Percentiles rank a stretch among this genome's conserved stretches.
These are phyloP conservation scores for Zygothrica quintamaculata DNA, from an alignment of 2,888 invertebrate species.

Conservation along the genomic window DNA sequence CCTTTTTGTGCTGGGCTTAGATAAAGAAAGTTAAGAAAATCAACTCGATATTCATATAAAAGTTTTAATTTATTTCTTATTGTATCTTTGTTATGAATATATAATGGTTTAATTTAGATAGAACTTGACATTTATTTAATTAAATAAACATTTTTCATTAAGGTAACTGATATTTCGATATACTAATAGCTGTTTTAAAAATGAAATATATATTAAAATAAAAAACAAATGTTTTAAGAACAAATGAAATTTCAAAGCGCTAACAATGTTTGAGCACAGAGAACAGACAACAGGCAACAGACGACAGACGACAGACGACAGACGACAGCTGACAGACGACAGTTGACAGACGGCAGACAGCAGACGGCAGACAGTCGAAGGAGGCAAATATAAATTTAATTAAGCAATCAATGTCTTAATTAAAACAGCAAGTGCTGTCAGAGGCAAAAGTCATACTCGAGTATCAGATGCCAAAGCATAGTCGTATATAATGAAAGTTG, in stretches of 20 bases:
- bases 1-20: too few relatives aligned
- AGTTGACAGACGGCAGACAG: conserved; percentile 18
- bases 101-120: too few relatives aligned
- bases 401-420: conserved; percentile 72
- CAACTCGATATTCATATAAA: too few relatives aligned
- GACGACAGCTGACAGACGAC: too few relatives aligned
- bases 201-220: neutral
- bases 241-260: conserved; percentile 41
- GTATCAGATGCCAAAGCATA: neutral
- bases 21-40: too few relatives aligned
- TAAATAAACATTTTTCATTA: too few relatives aligned
- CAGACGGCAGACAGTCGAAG: conserved; percentile 11
- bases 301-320: conserved; percentile 2
- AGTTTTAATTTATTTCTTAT: too few relatives aligned
- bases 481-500: neutral
- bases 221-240: neutral
- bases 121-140: too few relatives aligned
- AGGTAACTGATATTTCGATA: conserved; percentile 3
- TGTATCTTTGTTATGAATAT: too few relatives aligned
- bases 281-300: too few relatives aligned
- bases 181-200: neutral
- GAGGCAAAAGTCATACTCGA: conserved; percentile 7
- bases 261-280: too few relatives aligned
- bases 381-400: conserved; percentile 58
- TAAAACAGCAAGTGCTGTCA: conserved; percentile 54